A percentile compares a stretch with the other conserved stretches of the same genome.
phyloP scores from a whole-genome alignment of 2,113 vertebrate species.

The Bubalus kerabau region DNA sequence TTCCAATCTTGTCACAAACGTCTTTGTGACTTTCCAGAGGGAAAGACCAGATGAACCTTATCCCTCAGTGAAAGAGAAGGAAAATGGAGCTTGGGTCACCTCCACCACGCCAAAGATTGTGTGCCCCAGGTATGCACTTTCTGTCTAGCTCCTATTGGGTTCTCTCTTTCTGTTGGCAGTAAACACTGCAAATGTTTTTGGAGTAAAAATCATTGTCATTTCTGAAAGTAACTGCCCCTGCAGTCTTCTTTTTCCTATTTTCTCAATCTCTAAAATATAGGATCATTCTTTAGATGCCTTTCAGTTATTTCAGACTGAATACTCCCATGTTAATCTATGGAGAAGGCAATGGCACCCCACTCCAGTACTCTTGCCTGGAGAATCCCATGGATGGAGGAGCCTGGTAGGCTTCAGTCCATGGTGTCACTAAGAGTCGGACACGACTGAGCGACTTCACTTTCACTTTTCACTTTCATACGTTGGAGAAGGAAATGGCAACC shows the following conservation, averaged over 20 bases:
- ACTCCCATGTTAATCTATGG: not conserved
- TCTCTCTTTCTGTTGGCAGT: not conserved
- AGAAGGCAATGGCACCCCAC: too few species aligned
- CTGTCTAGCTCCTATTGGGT: not conserved
- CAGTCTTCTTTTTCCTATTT: not conserved
- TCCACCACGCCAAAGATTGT: not conserved
- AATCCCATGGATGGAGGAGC: too few species aligned
- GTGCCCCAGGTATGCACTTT: not conserved
- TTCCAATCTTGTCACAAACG: not conserved
- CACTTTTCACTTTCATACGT: too few species aligned
- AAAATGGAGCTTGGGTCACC: not conserved
- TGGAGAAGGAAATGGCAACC: too few species aligned
- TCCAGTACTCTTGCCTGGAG: too few species aligned
- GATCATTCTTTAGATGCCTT: not conserved
- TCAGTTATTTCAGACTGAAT: not conserved
- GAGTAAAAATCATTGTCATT: not conserved
- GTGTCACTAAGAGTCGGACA: too few species aligned
- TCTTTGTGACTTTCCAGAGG: not conserved
- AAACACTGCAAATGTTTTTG: not conserved
- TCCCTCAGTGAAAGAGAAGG: not conserved
- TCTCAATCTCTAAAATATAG: not conserved
- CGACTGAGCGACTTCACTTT: too few species aligned
- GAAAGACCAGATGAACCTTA: not conserved
- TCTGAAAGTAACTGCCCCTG: not conserved
- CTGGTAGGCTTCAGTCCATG: too few species aligned